These are phyloP conservation scores for Amblyteles armatorius DNA, from an alignment of 2,888 invertebrate genomes.

Conservation along the genomic window DNA sequence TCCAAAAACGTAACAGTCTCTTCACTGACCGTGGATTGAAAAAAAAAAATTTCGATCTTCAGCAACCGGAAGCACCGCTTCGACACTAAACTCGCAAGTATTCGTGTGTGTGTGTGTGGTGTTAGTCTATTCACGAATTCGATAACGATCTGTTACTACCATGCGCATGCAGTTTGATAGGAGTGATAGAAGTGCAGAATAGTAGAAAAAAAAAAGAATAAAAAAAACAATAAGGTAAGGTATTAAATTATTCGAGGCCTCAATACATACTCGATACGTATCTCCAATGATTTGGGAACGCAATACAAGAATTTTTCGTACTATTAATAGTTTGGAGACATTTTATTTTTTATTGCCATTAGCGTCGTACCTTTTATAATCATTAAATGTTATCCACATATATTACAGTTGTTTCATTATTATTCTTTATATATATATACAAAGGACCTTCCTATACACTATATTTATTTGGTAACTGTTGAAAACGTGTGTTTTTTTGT, in stretches of 20 bases:
- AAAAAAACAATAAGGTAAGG: slow-evolving; percentile 2
- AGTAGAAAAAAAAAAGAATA: slow-evolving; percentile 13
- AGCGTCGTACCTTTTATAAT: slow-evolving; percentile 80
- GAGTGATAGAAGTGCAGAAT: slow-evolving; percentile 40
- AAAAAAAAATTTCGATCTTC: slow-evolving; percentile 20
- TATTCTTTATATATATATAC: slow-evolving; percentile 76
- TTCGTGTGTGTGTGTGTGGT: slow-evolving; percentile 31
- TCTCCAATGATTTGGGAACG: slow-evolving; percentile 58
- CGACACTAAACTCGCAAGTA: slow-evolving; percentile 26
- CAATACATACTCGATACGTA: slow-evolving; percentile 56
- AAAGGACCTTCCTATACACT: slow-evolving; percentile 80
- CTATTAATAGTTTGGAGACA: slow-evolving; percentile 77
- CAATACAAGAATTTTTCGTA: slow-evolving; percentile 58
- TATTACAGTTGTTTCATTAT: slow-evolving; percentile 78
- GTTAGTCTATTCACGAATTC: slow-evolving; percentile 47
- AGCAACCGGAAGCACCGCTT: neutral
- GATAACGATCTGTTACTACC: slow-evolving; percentile 25
- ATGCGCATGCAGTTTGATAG: slow-evolving; percentile 66
- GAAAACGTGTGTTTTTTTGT: slow-evolving; percentile 49
- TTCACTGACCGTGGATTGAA: neutral
- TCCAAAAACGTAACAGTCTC: slow-evolving; percentile 14
- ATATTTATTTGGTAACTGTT: slow-evolving; percentile 73
- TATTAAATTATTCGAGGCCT: slow-evolving; percentile 40
- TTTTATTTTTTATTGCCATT: slow-evolving; percentile 82
- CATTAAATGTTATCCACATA: slow-evolving; percentile 83